phyloP scores from a whole-genome alignment of 2,797 vertebrate genomes.

The Acipenser transmontanus region DNA sequence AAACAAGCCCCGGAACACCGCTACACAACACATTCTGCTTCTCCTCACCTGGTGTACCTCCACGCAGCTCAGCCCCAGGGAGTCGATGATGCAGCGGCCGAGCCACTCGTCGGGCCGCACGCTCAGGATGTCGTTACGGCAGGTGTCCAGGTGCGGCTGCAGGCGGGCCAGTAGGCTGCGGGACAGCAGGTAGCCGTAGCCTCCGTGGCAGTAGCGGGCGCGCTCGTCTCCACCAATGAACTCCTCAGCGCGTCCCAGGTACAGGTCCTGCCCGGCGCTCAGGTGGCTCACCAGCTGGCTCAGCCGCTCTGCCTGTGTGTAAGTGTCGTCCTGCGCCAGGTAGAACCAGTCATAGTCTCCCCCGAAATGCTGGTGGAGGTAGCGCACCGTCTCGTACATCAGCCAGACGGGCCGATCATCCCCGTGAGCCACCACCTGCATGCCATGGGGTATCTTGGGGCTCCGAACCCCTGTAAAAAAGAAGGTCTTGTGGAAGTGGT shows the following conservation, averaged over 20 bases:
- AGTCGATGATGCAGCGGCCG: constrained; percentile 93
- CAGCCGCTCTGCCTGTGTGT: constrained; percentile 80
- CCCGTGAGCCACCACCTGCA: constrained; percentile 83
- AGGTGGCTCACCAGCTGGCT: constrained; percentile 80
- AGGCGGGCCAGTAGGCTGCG: constrained; percentile 82
- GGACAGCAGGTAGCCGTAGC: constrained; percentile 89
- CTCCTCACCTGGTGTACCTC: constrained; percentile 78
- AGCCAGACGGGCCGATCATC: constrained; percentile 93
- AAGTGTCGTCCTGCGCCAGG: constrained; percentile 88
- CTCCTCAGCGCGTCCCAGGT: constrained; percentile 86
- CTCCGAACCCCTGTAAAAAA: constrained; percentile 88
- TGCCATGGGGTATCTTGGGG: constrained; percentile 79
- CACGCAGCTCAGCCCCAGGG: constrained; percentile 79
- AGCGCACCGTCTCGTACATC: constrained; percentile 91
- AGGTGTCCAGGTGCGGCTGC: constrained; percentile 81
- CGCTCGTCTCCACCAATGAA: constrained; percentile 89
- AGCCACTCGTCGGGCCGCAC: constrained; percentile 93
- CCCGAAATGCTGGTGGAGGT: constrained; percentile 81
- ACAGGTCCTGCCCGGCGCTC: constrained; percentile 84
- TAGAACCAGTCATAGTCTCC: constrained; percentile 95
- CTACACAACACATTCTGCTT: too few species aligned
- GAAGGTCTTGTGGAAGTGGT: constrained; percentile 81
- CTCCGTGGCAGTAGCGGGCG: constrained; percentile 86
- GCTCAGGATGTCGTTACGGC: constrained; percentile 91
- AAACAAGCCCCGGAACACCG: too few species aligned